phyloP scores from a whole-genome alignment of 2,113 vertebrate genomes.

The Gallinago paraguaiae region DNA sequence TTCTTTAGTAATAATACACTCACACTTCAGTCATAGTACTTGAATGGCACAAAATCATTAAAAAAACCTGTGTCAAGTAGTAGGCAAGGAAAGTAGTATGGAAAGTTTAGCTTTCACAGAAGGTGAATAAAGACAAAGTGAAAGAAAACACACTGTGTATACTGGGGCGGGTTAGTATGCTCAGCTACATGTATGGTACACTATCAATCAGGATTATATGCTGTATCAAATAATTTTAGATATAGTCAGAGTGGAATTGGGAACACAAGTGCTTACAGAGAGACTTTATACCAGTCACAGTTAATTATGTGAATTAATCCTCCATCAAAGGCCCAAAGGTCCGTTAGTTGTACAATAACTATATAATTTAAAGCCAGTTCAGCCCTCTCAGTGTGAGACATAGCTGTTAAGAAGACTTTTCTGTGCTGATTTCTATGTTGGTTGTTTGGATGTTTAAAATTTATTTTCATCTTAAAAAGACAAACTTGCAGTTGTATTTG shows the following conservation, averaged over 20 bases:
- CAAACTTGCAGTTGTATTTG: neutral
- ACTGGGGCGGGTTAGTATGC: neutral
- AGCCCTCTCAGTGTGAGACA: neutral
- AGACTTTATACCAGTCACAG: neutral
- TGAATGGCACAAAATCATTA: neutral
- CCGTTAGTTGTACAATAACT: neutral
- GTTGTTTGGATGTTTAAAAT: neutral
- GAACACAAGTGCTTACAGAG: neutral
- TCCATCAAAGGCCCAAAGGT: neutral
- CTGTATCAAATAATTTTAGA: neutral
- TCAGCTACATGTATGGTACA: neutral
- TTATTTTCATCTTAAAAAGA: neutral
- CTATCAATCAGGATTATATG: slow-evolving; percentile 9
- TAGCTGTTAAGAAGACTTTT: neutral
- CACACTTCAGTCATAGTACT: neutral
- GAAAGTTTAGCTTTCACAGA: neutral
- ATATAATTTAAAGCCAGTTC: neutral
- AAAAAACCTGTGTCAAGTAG: neutral
- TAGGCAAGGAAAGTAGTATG: neutral
- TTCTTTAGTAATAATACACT: neutral
- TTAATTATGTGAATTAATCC: slow-evolving; percentile 26
- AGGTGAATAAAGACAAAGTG: neutral
- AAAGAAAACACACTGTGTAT: neutral
- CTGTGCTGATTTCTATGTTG: neutral
- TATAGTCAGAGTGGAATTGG: neutral